These are phyloP conservation scores for Strigops habroptila DNA, from an alignment of 2,113 vertebrate genomes.

Conservation along the genomic window DNA sequence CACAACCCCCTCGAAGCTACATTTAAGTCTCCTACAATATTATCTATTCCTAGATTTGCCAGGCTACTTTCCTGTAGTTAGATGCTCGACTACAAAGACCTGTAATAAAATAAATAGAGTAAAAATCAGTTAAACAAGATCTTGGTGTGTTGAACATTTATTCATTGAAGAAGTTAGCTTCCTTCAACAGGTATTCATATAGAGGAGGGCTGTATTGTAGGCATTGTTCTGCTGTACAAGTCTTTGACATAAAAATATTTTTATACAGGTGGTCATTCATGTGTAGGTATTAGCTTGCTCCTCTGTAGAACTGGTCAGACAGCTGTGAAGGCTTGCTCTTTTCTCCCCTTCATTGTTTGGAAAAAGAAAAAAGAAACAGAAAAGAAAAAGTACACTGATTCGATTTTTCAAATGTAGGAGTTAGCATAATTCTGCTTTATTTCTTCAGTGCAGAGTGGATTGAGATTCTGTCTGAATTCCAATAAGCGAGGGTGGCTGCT, in stretches of 20 bases:
- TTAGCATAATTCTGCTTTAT: conserved; percentile 38
- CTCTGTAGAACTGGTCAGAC: conserved; percentile 38
- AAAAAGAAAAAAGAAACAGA: neutral
- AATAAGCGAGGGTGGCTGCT: conserved; percentile 83
- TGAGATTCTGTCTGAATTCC: conserved; percentile 86
- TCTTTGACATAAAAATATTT: conserved; percentile 59
- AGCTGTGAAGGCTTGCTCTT: conserved; percentile 52
- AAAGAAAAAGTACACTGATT: conserved; percentile 27
- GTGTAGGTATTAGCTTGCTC: conserved; percentile 44
- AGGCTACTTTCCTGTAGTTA: conserved; percentile 64
- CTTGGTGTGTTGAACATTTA: conserved; percentile 66
- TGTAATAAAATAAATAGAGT: conserved; percentile 80
- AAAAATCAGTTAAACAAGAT: conserved; percentile 73
- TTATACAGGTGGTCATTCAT: conserved; percentile 39
- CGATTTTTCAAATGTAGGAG: conserved; percentile 4
- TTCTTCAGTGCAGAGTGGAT: conserved; percentile 83
- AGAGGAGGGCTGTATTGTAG: conserved; percentile 58
- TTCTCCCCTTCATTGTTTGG: conserved; percentile 31
- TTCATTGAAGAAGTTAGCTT: conserved; percentile 60
- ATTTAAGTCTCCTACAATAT: conserved; percentile 47
- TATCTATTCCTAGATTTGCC: conserved; percentile 67
- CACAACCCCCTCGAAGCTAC: neutral
- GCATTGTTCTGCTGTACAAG: conserved; percentile 57
- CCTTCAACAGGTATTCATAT: conserved; percentile 34
- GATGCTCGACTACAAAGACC: conserved; percentile 74